Evolutionary conservation across 2,113 vertebrate genomes (phyloP).

Genomic region (Aleadryas rufinucha): DNA sequence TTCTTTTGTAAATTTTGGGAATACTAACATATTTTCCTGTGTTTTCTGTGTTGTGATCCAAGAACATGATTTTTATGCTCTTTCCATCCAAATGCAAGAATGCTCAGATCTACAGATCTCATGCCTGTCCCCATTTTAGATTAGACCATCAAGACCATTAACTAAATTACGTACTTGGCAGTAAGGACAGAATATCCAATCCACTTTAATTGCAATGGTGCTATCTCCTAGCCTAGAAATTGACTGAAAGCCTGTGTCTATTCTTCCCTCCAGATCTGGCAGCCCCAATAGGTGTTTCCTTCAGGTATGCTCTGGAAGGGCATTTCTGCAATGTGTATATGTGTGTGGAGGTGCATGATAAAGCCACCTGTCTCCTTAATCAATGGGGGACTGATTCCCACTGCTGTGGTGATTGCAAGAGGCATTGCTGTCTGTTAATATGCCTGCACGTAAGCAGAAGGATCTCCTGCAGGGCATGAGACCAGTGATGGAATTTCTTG

Average conservation of each 20-base stretch:
- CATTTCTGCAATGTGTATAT: background rate
- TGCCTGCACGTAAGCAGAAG: background rate
- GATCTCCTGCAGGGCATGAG: background rate
- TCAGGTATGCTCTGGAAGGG: background rate
- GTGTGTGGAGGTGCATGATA: background rate
- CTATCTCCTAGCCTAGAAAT: background rate
- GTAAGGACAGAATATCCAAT: background rate
- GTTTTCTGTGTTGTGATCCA: background rate
- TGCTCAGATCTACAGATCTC: background rate
- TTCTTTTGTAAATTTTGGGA: background rate
- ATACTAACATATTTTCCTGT: background rate
- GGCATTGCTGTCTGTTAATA: background rate
- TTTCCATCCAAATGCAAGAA: background rate
- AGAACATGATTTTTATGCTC: background rate
- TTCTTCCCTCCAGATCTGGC: background rate
- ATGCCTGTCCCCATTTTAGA: background rate
- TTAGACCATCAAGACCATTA: background rate
- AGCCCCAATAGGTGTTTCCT: background rate
- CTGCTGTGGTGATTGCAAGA: background rate
- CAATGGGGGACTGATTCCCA: background rate
- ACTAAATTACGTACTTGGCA: background rate
- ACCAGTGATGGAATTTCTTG: background rate
- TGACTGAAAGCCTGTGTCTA: background rate
- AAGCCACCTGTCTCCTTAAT: background rate
- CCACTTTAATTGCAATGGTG: background rate